A percentile compares a stretch with the other conserved stretches of the same genome.
Conservation (phyloP, 2,797 vertebrate species). For the Sylvilagus floridanus region DNA sequence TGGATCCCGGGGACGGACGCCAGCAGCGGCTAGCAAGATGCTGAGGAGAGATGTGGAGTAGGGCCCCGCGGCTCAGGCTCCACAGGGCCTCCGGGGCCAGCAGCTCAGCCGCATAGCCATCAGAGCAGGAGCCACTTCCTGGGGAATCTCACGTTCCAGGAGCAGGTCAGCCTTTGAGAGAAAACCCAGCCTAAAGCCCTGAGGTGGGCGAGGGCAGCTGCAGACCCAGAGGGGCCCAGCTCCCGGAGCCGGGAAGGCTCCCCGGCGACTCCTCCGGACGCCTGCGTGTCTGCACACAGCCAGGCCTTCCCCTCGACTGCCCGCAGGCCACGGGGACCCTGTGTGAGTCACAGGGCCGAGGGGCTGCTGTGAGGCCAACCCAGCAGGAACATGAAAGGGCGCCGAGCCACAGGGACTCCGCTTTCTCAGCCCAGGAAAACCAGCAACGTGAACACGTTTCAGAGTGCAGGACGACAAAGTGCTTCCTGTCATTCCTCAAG, state of each 20-base stretch:
- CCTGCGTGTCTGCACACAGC: background rate
- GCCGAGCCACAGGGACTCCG: background rate
- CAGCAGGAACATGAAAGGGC: background rate
- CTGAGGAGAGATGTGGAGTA: background rate
- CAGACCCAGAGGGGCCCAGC: background rate
- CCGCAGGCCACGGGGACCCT: rapidly evolving
- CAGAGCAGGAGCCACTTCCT: background rate
- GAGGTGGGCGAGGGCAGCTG: rapidly evolving
- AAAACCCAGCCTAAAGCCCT: too few relatives aligned
- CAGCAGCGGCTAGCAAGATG: background rate
- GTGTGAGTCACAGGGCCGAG: rapidly evolving
- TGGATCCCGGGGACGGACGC: background rate
- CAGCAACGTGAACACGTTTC: background rate
- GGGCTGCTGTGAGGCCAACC: background rate
- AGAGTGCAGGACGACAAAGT: too few relatives aligned
- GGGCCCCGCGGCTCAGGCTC: background rate
- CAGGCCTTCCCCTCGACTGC: rapidly evolving
- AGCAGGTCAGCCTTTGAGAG: too few relatives aligned
- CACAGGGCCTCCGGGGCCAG: background rate
- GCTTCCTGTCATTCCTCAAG: background rate
- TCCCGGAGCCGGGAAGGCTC: background rate
- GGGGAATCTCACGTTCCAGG: background rate
- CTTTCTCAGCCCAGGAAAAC: background rate
- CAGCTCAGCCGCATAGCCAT: background rate
- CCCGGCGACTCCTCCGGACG: background rate